Evolutionary conservation across 1,140 invertebrate genomes (phyloP), one percentile per base, ranked within the genome.

Genomic region (Lepeophtheirus salmonis): DNA sequence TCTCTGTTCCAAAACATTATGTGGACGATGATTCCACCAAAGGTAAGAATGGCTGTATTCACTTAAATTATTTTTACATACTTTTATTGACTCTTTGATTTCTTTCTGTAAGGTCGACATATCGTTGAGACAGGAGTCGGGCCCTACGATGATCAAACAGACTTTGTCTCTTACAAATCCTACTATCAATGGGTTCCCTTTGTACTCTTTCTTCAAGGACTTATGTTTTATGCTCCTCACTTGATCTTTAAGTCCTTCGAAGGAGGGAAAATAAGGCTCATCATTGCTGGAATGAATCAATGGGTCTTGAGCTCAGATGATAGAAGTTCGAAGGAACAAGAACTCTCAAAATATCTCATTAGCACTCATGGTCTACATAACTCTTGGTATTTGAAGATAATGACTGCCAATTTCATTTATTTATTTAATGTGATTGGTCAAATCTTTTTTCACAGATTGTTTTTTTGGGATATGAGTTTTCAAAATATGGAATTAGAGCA

Each of bases 151-250:
- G 12, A 16, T 3, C n/a, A 61, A 3, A 20, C 16, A 1, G 59
- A 61, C 21, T 52, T 52, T 18, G 50, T 61, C 14, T 16, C 17
- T 14, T 20, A 50, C 20, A 61, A 61, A 25, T 13, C 17, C 18
- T 61, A 61, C 25, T 61, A 61, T 16, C 59, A 61, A 23, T 83
- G 85, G 77, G 82, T 83, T 4, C 62, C 62, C 66, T 26, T 67
- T 52, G 63, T 64, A 4, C 41, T 70, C 3, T 63, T 65, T 21
- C 18, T 67, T 2, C 68, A 71, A 65, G 69, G 64, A 1, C 52
- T 68, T 13, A 18, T 69, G 22, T 72, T 72, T 63, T 71, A 71
- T 62, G 17, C 68, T 20, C 71, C 70, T 0, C 65, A 69, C 60
- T 69, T 68, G 49, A 17, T 72, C 0, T 72, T 71, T 72, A 74